Evolutionary conservation across 2,797 vertebrate genomes (phyloP), one percentile per base, ranked within the genome.

Genomic region (Galagoides demidoff): DNA sequence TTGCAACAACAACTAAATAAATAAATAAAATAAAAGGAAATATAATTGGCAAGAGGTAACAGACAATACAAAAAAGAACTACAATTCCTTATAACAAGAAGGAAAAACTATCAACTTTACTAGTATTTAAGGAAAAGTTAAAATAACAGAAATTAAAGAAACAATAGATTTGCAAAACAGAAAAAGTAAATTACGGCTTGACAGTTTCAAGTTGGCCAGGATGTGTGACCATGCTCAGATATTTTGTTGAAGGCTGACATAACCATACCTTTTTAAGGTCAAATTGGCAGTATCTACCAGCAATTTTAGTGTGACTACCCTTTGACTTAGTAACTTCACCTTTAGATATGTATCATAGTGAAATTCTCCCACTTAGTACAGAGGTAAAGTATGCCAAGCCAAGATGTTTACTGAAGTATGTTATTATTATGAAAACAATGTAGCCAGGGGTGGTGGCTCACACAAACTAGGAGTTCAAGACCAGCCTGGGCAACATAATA

Each of bases 101-200:
- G 73, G 87, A 76, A 78, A 85, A 49, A 89, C 57, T 55, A 8
- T 92, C 17, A 66, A 57, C 68, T 52, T 85, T 59, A 81, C 13
- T 88, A 22, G 68, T 43, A 88, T 81, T 61, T 88, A 92, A 85
- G 34, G 49, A 85, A 90, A 64, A 90, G 31, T 29, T 61, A 88
- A 73, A 87, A 76, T 66, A 68, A 70, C 87, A 78, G 23, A 77
- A 79, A 55, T 37, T 63, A 64, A 83, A 83, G 34, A 59, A 52
- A 59, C 4, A 22, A 43, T 61, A 63, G 63, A 70, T 57, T 61
- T 45, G 81, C 22, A 61, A 70, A 93, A 79, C 82, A 64, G 11
- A 68, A 43, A 49, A 25, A 23, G 29, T 8, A 77, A 45, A n/a
- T 49, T 4, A 71, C 83, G 31, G 10, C 52, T 29, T 57, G 78